A percentile compares a stretch with the other conserved stretches of the same genome.
Conservation (phyloP, 1,140 invertebrate genomes). For the Anadara kagoshimensis region DNA sequence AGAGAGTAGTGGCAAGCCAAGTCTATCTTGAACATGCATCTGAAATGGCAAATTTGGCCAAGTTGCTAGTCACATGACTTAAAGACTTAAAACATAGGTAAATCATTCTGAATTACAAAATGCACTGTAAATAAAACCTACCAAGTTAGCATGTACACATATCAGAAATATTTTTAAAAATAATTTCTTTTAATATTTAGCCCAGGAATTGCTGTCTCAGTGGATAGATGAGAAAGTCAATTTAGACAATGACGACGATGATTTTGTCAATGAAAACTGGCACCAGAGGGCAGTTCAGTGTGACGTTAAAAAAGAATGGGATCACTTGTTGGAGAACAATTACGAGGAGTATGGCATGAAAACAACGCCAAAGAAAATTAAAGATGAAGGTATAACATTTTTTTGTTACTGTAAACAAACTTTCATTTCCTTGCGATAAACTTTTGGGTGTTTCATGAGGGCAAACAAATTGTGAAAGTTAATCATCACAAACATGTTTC, state of each 20-base stretch:
- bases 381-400: slow-evolving; percentile 4
- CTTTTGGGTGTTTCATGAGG: too few relatives aligned
- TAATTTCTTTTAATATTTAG: slow-evolving; percentile 38
- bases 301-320: slow-evolving; percentile 54
- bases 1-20: too few relatives aligned
- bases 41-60: too few relatives aligned
- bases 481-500: not conserved
- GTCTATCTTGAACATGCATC: too few relatives aligned
- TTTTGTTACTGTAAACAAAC: not conserved
- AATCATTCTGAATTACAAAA: too few relatives aligned
- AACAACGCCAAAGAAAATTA: slow-evolving; percentile 16
- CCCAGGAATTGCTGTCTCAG: slow-evolving; percentile 65
- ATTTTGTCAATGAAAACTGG: slow-evolving; percentile 38
- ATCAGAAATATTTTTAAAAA: too few relatives aligned
- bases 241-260: slow-evolving; percentile 41
- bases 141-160: too few relatives aligned
- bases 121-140: too few relatives aligned
- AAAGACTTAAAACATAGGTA: too few relatives aligned
- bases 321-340: slow-evolving; percentile 51
- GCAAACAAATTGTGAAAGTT: too few relatives aligned
- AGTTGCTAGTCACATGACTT: too few relatives aligned
- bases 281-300: slow-evolving; percentile 44
- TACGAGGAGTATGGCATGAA: slow-evolving; percentile 40
- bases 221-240: slow-evolving; percentile 68
- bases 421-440: not conserved